Base-by-base conservation (phyloP, 2,888 invertebrate genomes). In the Dorcus hopei region DNA sequence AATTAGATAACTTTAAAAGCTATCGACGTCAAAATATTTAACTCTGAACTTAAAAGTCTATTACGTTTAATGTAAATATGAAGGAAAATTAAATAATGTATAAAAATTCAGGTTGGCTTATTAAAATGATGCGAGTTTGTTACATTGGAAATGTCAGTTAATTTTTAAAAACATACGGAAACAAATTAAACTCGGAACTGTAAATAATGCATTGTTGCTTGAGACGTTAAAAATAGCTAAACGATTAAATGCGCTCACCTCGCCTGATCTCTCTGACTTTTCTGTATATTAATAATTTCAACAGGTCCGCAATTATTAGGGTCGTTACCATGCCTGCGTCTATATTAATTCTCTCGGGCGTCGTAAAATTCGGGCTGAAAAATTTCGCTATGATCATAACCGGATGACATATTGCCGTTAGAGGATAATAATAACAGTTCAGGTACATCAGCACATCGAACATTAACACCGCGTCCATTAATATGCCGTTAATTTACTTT, bases 391-490 rank as follows among this genome's bases (percentile, higher is more conserved):
- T 55, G 8, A 62, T 64, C 58, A 70, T 67, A 8, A 67, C 48
- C 26, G 66, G 62, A 45, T 66, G 67, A 49, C 66, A 63, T 47
- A 65, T 61, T 4, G 62, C 68, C 43, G 65, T 64, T 45, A 70
- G 50, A 38, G 67, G 66, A 58, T 65, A 69, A 57, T 69, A 70
- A 57, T 65, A 70, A 9, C 64, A 55, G 49, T 70, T 70, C 38
- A 70, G 57, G 50, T 69, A 70, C 65, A 70, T 67, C 48, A 70
- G 57, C 41, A 70, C 66, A 53, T 70, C 68, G 48, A 69, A 69
- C 55, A 68, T 64, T 56, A 70, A 56, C 47, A 67, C 53, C 11
- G 66, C 68, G 54, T 69, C 68, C 68, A 70, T 69, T 48, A 49
- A 49, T 19, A 26, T 9, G 14, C 26, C 26, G 26, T 33, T 7